These are phyloP conservation scores for Urechis unicinctus DNA, from an alignment of 2,888 invertebrate species.

Conservation along the genomic window DNA sequence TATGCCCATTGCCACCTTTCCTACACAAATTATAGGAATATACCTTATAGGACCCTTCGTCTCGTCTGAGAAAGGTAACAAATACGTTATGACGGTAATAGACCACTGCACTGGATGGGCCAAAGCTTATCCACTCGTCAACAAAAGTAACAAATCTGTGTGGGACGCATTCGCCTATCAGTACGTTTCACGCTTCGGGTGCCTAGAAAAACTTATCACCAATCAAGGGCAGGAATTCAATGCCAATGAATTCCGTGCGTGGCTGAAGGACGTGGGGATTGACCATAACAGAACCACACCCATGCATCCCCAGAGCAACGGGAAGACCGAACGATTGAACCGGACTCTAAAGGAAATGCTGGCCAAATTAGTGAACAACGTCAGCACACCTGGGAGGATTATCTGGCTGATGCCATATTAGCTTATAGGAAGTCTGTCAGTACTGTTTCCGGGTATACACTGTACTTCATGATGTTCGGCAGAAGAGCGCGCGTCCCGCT, in stretches of 20 bases:
- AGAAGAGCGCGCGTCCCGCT: not conserved
- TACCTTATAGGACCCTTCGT: not conserved
- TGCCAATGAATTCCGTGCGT: too few relatives aligned
- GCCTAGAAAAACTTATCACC: not conserved
- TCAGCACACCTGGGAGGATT: not conserved
- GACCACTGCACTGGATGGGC: not conserved
- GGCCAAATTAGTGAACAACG: too few relatives aligned
- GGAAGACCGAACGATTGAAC: not conserved
- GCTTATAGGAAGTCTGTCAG: not conserved
- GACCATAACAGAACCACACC: not conserved
- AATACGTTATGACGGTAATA: not conserved
- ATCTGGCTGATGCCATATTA: not conserved
- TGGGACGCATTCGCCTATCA: not conserved
- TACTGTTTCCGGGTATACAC: not conserved
- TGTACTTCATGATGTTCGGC: not conserved
- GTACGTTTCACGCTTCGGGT: not conserved
- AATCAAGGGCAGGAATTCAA: too few relatives aligned
- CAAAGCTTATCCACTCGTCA: too few relatives aligned
- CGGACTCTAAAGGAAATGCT: not conserved
- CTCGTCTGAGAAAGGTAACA: not conserved
- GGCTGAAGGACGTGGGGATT: not conserved
- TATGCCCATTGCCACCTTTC: constrained; percentile 1
- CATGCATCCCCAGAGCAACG: too few relatives aligned
- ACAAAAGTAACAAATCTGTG: too few relatives aligned
- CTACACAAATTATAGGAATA: not conserved